Conservation (phyloP, 2,797 vertebrate genomes). For the Micromesistius poutassou region DNA sequence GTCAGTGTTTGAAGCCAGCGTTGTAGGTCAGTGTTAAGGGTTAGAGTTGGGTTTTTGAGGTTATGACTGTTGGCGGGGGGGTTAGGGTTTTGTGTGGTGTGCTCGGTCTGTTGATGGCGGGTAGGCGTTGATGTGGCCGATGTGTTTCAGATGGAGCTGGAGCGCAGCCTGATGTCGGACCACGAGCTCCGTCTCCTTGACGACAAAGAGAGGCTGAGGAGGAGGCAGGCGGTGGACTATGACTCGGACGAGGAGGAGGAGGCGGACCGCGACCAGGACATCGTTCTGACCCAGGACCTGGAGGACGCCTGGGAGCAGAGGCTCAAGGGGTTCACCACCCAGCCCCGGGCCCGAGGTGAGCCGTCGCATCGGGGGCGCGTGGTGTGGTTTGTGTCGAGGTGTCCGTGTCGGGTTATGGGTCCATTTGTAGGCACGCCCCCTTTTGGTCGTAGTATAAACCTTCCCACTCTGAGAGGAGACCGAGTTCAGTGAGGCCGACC, state of each 20-base stretch:
- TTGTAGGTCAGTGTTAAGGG: background rate
- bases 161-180: slow-evolving; percentile 85
- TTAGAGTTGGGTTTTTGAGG: too few species aligned
- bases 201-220: slow-evolving; percentile 75
- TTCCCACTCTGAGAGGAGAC: too few species aligned
- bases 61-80: too few species aligned
- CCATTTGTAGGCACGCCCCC: too few species aligned
- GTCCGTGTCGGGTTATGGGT: too few species aligned
- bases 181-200: slow-evolving; percentile 83
- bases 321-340: slow-evolving; percentile 71
- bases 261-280: slow-evolving; percentile 49
- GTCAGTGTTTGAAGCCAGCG: too few species aligned
- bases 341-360: slow-evolving; percentile 76
- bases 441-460: too few species aligned
- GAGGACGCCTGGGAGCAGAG: slow-evolving; percentile 94
- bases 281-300: slow-evolving; percentile 82
- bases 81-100: too few species aligned
- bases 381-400: too few species aligned
- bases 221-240: slow-evolving; percentile 68
- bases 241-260: slow-evolving; percentile 78
- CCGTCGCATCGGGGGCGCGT: too few species aligned
- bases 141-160: slow-evolving; percentile 80
- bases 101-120: background rate
- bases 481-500: too few species aligned
- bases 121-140: background rate